These are phyloP conservation scores for Psilopsiagon aurifrons DNA, from an alignment of 2,113 vertebrate genomes.

Conservation along the genomic window DNA sequence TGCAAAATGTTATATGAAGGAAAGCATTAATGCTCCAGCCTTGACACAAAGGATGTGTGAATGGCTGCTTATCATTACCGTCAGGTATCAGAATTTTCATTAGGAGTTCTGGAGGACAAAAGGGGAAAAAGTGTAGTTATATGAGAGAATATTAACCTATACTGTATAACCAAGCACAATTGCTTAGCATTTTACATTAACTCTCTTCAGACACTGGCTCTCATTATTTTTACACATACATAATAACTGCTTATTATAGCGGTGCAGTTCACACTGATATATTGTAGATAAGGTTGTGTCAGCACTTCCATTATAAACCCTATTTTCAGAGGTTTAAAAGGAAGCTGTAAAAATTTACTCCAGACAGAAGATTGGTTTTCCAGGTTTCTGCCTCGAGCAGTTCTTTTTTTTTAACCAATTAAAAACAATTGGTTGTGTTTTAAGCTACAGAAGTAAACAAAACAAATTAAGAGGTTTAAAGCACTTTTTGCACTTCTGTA, in stretches of 20 bases:
- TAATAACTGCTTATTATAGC: conserved; percentile 89
- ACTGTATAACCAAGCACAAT: conserved; percentile 95
- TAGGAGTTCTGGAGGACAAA: conserved; percentile 95
- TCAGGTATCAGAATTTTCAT: conserved; percentile 98
- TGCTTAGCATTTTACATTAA: conserved; percentile 92
- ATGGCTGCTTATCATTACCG: conserved; percentile 98
- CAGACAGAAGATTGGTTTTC: conserved; percentile 79
- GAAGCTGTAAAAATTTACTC: conserved; percentile 82
- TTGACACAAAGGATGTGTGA: conserved; percentile 93
- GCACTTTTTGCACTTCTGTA: conserved; percentile 53
- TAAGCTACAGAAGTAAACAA: conserved; percentile 71
- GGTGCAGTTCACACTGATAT: conserved; percentile 74
- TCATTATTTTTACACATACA: conserved; percentile 96
- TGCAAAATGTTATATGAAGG: conserved; percentile 99
- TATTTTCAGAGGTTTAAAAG: conserved; percentile 78
- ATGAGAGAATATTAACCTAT: conserved; percentile 99
- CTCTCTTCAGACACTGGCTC: conserved; percentile 87
- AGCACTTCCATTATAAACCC: conserved; percentile 80
- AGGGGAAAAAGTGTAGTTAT: conserved; percentile 84
- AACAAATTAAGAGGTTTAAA: conserved; percentile 65
- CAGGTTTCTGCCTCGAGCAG: conserved; percentile 74
- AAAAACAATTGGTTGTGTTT: conserved; percentile 73
- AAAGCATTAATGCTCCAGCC: conserved; percentile 92
- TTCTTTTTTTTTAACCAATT: conserved; percentile 60
- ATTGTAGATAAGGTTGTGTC: conserved; percentile 79